Percentiles rank a stretch among this genome's conserved stretches.
phyloP scores from a whole-genome alignment of 2,113 vertebrate genomes.

The Rhadina sibilatrix region DNA sequence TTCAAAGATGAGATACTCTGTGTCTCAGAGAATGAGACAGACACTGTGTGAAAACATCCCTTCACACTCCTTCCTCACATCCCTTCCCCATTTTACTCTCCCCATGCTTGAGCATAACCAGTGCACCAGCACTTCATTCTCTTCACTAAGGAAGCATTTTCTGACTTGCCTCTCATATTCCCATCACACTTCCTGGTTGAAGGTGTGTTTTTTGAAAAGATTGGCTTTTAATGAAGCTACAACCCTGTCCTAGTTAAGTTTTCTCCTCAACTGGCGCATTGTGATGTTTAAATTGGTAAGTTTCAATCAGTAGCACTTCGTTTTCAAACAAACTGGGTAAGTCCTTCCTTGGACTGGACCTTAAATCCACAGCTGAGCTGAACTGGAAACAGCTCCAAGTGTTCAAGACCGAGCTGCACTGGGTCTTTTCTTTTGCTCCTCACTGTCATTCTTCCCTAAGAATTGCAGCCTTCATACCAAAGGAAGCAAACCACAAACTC shows the following conservation, averaged over 20 bases:
- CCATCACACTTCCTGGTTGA: neutral
- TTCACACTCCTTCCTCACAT: neutral
- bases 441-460: neutral
- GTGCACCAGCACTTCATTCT: neutral
- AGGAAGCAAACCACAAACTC: neutral
- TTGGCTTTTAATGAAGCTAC: neutral
- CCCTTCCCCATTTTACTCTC: neutral
- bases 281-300: fast-evolving
- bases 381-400: neutral
- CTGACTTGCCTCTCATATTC: neutral
- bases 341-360: neutral
- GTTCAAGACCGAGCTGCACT: fast-evolving
- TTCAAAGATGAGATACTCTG: neutral
- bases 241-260: neutral
- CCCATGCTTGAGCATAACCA: neutral
- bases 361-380: neutral
- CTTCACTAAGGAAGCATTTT: neutral
- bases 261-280: neutral
- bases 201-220: neutral
- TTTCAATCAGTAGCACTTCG: neutral
- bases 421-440: neutral
- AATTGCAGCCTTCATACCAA: neutral
- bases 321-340: neutral
- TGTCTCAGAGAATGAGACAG: neutral
- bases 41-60: neutral